A percentile compares a stretch with the other conserved stretches of the same genome.
Evolutionary conservation across 2,113 vertebrate genomes (phyloP).

Genomic region (Deroptyus accipitrinus): DNA sequence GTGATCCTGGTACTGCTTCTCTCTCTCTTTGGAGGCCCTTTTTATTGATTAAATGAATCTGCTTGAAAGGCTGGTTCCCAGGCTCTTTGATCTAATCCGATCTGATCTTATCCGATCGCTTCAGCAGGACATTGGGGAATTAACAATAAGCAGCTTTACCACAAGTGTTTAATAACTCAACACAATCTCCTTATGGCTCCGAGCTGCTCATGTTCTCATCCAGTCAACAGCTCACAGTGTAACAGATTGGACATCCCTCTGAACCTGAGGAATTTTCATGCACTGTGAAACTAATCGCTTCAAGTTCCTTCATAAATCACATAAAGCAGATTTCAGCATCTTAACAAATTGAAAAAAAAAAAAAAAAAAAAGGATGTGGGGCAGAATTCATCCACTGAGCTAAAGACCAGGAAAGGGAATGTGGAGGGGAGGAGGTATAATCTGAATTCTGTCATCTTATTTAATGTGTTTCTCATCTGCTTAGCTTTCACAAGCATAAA

Average conservation of each 20-base stretch:
- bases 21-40: slow-evolving; percentile 68
- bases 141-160: slow-evolving; percentile 92
- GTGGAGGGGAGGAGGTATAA: slow-evolving; percentile 43
- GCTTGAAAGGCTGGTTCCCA: slow-evolving; percentile 82
- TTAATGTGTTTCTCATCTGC: slow-evolving; percentile 77
- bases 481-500: slow-evolving; percentile 77
- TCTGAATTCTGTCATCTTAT: slow-evolving; percentile 73
- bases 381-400: slow-evolving; percentile 53
- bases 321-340: slow-evolving; percentile 84
- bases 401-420: slow-evolving; percentile 41
- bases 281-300: slow-evolving; percentile 86
- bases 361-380: neutral
- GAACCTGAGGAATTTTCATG: slow-evolving; percentile 85
- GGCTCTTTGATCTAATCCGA: slow-evolving; percentile 88
- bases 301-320: slow-evolving; percentile 86
- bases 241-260: slow-evolving; percentile 82
- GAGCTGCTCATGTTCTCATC: slow-evolving; percentile 84
- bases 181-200: slow-evolving; percentile 89
- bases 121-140: slow-evolving; percentile 85
- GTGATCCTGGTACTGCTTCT: slow-evolving; percentile 63
- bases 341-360: slow-evolving; percentile 77
- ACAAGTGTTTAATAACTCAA: slow-evolving; percentile 93
- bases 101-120: slow-evolving; percentile 88
- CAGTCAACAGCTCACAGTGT: slow-evolving; percentile 74
- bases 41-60: slow-evolving; percentile 93